Percentiles rank a stretch among this genome's conserved stretches.
These are phyloP conservation scores for Luffia ferchaultella DNA, from an alignment of 2,888 invertebrate species.

Conservation along the genomic window DNA sequence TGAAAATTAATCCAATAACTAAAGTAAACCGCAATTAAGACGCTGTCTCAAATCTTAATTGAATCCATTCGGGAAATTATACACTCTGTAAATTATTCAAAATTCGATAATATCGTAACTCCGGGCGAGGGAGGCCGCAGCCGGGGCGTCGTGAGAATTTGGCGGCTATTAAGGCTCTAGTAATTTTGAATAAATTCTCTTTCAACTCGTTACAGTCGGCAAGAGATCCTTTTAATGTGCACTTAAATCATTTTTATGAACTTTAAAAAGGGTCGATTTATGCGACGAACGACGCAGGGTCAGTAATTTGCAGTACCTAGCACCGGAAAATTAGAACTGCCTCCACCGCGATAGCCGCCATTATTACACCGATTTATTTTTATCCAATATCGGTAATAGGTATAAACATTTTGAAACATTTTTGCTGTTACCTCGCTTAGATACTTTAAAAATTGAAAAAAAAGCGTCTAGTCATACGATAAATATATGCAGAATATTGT, in stretches of 20 bases:
- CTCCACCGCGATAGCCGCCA: neutral
- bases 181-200: neutral
- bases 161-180: neutral
- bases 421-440: too few species aligned
- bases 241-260: constrained; percentile 62
- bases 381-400: neutral
- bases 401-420: too few species aligned
- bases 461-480: too few species aligned
- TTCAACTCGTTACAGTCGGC: neutral
- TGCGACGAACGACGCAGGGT: constrained; percentile 18
- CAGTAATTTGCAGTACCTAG: neutral
- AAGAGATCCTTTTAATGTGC: constrained; percentile 50
- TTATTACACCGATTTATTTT: neutral
- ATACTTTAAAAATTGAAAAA: too few species aligned
- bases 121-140: too few species aligned
- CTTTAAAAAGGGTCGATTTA: constrained; percentile 56
- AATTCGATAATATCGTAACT: neutral
- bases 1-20: neutral
- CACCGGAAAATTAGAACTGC: neutral
- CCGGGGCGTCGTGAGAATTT: neutral
- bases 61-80: neutral
- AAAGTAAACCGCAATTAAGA: neutral
- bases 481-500: too few species aligned
- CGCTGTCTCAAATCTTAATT: neutral
- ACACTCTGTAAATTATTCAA: neutral